These are phyloP conservation scores for Cheiracanthium punctorium DNA, from an alignment of 2,888 invertebrate genomes.

Conservation along the genomic window DNA sequence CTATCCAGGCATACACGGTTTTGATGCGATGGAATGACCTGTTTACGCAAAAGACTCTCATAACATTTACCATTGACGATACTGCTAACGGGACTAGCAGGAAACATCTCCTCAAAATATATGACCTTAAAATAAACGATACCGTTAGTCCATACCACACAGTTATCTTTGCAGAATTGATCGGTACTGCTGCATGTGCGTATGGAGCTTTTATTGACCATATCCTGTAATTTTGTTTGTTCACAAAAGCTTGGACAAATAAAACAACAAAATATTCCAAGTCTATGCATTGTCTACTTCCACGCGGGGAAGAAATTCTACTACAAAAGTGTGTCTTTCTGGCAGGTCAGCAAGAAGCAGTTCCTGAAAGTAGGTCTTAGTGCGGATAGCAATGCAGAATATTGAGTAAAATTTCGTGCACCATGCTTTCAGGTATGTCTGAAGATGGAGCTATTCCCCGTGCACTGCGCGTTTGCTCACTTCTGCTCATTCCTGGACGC, in stretches of 20 bases:
- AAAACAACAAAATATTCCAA: neutral
- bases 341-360: slow-evolving; percentile 15
- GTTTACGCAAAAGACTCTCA: too few species aligned
- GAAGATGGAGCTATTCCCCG: too few species aligned
- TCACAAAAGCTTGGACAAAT: neutral
- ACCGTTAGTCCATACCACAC: neutral
- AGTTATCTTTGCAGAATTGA: neutral
- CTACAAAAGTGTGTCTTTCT: neutral
- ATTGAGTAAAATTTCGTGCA: neutral
- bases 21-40: too few species aligned
- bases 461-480: neutral
- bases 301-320: neutral
- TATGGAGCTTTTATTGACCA: neutral
- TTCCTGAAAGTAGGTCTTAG: neutral
- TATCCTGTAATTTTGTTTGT: slow-evolving; percentile 1
- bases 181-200: neutral
- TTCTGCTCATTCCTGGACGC: too few species aligned
- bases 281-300: neutral
- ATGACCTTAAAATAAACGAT: neutral
- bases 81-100: too few species aligned
- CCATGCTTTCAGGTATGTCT: slow-evolving; percentile 9
- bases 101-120: too few species aligned
- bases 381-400: neutral
- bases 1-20: too few species aligned
- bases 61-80: too few species aligned